Percentiles rank a stretch among this genome's conserved stretches.
These are phyloP conservation scores for Lasioglossum calceatum DNA, from an alignment of 2,888 invertebrate species.

Conservation along the genomic window DNA sequence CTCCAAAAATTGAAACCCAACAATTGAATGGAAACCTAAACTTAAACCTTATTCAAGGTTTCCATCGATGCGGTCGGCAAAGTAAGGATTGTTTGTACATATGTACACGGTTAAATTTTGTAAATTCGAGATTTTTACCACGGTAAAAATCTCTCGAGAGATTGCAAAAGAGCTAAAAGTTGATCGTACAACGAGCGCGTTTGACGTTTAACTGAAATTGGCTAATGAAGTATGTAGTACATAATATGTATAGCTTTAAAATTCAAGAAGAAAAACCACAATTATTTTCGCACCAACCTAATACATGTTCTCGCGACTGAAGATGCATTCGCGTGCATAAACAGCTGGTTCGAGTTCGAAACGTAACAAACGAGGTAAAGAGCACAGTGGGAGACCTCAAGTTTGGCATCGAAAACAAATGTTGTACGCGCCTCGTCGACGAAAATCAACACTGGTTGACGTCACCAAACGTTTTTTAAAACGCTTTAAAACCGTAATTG, in stretches of 20 bases:
- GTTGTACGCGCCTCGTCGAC: not conserved
- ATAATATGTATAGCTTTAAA: not conserved
- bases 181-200: not conserved
- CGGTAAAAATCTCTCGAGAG: too few relatives aligned
- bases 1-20: not conserved
- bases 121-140: not conserved
- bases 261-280: not conserved
- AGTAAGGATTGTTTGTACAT: too few relatives aligned
- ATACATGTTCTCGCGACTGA: not conserved
- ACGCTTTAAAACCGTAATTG: constrained; percentile 21
- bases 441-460: constrained; percentile 35
- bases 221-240: not conserved
- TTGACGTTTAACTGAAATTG: not conserved
- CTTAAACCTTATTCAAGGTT: not conserved
- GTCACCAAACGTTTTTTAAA: constrained; percentile 55
- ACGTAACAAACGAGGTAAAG: constrained; percentile 15
- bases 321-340: not conserved
- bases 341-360: not conserved
- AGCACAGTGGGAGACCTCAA: not conserved
- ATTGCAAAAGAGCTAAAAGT: not conserved
- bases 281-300: not conserved
- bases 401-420: constrained; percentile 44
- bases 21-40: not conserved
- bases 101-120: not conserved
- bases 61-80: too few relatives aligned